A percentile compares a stretch with the other conserved stretches of the same genome.
Conservation (phyloP, 2,888 invertebrate species). For the Prosopocoilus inquinatus region DNA sequence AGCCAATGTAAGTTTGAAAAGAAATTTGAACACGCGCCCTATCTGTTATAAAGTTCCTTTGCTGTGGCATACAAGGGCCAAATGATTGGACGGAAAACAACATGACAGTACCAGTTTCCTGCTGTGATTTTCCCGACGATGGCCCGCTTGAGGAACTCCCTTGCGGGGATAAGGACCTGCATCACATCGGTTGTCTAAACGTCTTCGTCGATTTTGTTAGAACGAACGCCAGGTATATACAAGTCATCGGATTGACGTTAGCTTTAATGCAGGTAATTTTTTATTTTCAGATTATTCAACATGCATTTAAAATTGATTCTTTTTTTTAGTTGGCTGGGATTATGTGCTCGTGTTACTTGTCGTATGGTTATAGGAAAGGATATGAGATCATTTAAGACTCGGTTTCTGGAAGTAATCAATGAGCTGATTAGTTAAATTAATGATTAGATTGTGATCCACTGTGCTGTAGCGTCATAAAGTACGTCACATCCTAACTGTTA, state of each 20-base stretch:
- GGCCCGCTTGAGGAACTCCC: neutral
- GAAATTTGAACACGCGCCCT: slow-evolving; percentile 4
- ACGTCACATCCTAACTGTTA: too few relatives aligned
- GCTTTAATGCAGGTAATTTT: slow-evolving; percentile 77
- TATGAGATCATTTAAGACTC: slow-evolving; percentile 44
- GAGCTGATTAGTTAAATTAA: too few relatives aligned
- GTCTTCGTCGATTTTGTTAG: slow-evolving; percentile 64
- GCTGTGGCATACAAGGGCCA: slow-evolving; percentile 68
- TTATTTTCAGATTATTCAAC: slow-evolving; percentile 3
- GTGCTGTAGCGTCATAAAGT: too few relatives aligned
- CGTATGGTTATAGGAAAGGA: slow-evolving; percentile 73
- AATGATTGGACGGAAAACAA: slow-evolving; percentile 61
- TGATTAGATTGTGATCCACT: too few relatives aligned
- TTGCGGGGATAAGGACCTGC: slow-evolving; percentile 41
- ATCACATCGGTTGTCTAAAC: slow-evolving; percentile 62
- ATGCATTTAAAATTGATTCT: slow-evolving; percentile 23
- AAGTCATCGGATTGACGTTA: slow-evolving; percentile 77
- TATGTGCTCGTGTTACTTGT: slow-evolving; percentile 86
- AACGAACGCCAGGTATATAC: slow-evolving; percentile 70
- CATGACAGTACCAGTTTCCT: slow-evolving; percentile 58
- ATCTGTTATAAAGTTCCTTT: slow-evolving; percentile 58
- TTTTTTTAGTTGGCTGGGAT: slow-evolving; percentile 77
- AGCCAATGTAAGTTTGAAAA: slow-evolving; percentile 63
- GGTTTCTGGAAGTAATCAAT: too few relatives aligned
- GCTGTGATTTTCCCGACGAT: slow-evolving; percentile 56